Evolutionary conservation across 2,888 invertebrate species (phyloP).

Genomic region (Eupithecia exiguata): DNA sequence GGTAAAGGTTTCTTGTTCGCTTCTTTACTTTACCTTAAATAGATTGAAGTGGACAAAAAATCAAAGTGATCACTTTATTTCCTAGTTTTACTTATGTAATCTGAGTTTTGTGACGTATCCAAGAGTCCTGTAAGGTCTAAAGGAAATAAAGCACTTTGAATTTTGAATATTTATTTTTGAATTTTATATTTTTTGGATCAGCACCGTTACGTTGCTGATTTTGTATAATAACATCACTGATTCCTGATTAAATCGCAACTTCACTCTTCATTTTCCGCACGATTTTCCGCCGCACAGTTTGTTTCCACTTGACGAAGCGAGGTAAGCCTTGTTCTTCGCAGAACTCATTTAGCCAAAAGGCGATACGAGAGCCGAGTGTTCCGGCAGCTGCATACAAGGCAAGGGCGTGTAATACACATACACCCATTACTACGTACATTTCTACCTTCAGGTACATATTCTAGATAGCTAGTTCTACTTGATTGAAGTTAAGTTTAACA

Average conservation of each 20-base stretch:
- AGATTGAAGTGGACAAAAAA: too few relatives aligned
- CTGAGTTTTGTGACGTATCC: too few relatives aligned
- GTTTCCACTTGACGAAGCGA: not conserved
- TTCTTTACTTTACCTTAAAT: too few relatives aligned
- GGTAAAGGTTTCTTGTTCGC: too few relatives aligned
- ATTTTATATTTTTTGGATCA: too few relatives aligned
- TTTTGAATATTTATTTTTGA: too few relatives aligned
- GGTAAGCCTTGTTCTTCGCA: constrained; percentile 16
- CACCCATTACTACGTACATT: not conserved
- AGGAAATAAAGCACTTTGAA: too few relatives aligned
- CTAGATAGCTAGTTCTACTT: not conserved
- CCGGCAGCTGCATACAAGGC: constrained; percentile 36
- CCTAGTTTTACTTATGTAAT: too few relatives aligned
- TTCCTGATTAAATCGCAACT: not conserved
- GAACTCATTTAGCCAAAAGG: constrained; percentile 42
- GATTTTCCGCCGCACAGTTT: not conserved
- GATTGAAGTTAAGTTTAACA: not conserved
- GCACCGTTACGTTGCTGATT: not conserved
- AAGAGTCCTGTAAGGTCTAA: too few relatives aligned
- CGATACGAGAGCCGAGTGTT: constrained; percentile 33
- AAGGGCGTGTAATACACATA: constrained; percentile 16
- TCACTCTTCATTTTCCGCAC: not conserved
- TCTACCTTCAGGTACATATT: not conserved
- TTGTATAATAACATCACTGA: not conserved
- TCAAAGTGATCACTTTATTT: too few relatives aligned